These are phyloP conservation scores for Paradisaea rubra DNA, from an alignment of 2,113 vertebrate genomes.

Conservation along the genomic window DNA sequence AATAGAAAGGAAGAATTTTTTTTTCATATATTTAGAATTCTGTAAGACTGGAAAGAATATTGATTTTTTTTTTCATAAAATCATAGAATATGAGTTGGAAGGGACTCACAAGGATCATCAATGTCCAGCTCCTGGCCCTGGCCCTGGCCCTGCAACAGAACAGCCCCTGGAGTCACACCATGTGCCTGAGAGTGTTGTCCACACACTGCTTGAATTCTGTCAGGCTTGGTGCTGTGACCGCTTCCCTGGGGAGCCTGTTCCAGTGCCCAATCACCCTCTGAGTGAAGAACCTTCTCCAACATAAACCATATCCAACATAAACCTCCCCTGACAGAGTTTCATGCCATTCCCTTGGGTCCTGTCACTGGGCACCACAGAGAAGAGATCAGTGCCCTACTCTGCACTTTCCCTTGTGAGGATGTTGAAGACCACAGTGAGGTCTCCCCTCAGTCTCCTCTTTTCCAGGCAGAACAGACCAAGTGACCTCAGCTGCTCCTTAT, in stretches of 20 bases:
- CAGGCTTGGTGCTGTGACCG: neutral
- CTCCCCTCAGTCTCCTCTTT: neutral
- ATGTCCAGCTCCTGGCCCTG: neutral
- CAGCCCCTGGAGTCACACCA: neutral
- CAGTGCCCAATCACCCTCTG: neutral
- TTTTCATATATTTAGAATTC: neutral
- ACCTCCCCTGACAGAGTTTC: neutral
- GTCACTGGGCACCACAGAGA: neutral
- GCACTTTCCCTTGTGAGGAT: fast-evolving
- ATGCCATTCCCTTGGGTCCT: neutral
- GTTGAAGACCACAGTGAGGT: neutral
- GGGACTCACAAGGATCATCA: neutral
- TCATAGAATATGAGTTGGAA: neutral
- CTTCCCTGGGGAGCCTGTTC: neutral
- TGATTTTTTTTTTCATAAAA: neutral
- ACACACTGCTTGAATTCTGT: neutral
- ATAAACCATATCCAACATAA: neutral
- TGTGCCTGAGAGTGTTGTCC: neutral
- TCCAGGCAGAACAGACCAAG: neutral
- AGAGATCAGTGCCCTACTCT: neutral
- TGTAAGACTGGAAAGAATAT: neutral
- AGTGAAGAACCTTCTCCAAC: neutral
- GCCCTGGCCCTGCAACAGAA: neutral
- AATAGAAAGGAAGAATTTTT: neutral
- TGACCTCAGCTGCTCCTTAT: neutral